Conservation (phyloP, 35 echinoderm and acorn worm species). For the Chiridota heheva region DNA sequence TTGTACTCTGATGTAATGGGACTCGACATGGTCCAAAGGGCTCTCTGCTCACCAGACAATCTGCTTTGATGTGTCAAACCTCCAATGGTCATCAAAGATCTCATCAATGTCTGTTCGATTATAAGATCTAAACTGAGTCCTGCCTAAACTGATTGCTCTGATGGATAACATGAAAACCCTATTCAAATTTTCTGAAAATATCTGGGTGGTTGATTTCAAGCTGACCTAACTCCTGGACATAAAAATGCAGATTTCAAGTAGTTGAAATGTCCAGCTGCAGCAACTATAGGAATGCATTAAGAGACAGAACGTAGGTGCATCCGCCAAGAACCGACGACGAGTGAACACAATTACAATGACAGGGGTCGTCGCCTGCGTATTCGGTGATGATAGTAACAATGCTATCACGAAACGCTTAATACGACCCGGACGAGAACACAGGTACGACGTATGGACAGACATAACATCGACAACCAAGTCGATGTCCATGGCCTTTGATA, state of each 20-base stretch:
- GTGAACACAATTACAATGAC: too few relatives aligned
- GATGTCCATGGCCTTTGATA: too few relatives aligned
- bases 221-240: constrained; percentile 57
- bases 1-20: constrained; percentile 60
- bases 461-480: too few relatives aligned
- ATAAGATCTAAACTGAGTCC: constrained; percentile 51
- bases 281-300: constrained; percentile 54
- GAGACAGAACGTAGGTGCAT: constrained; percentile 38
- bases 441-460: too few relatives aligned
- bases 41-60: constrained; percentile 10
- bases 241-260: constrained; percentile 67
- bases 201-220: constrained; percentile 60
- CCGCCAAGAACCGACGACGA: constrained; percentile 47
- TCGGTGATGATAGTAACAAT: too few relatives aligned
- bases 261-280: constrained; percentile 51
- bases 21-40: constrained; percentile 50
- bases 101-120: constrained; percentile 68
- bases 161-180: constrained; percentile 60
- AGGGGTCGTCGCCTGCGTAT: too few relatives aligned
- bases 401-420: too few relatives aligned
- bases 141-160: constrained; percentile 51
- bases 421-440: too few relatives aligned
- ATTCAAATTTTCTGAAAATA: constrained; percentile 17
- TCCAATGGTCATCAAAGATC: constrained; percentile 34
- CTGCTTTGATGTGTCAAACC: constrained; percentile 40